Conservation (phyloP, 2,113 vertebrate genomes). For the Pteruthius melanotis region DNA sequence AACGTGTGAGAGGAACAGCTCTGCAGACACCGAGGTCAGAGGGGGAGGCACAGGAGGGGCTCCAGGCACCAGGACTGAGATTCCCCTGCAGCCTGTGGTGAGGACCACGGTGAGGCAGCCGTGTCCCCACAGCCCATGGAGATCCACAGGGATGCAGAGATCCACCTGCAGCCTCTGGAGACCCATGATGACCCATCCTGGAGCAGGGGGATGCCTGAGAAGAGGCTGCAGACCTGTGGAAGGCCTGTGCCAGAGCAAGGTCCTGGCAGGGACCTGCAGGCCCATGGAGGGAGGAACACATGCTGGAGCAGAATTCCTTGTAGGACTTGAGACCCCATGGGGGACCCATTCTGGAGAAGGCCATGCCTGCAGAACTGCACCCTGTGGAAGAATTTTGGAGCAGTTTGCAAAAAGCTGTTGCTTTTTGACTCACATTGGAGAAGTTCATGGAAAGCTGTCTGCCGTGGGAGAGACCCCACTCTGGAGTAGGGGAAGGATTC, state of each 20-base stretch:
- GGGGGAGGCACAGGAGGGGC: fast-evolving
- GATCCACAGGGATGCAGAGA: neutral
- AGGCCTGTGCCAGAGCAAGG: neutral
- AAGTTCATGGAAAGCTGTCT: too few species aligned
- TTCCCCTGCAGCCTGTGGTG: neutral
- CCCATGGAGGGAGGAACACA: neutral
- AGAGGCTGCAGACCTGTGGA: too few species aligned
- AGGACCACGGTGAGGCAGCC: neutral
- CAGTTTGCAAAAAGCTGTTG: too few species aligned
- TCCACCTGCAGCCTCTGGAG: neutral
- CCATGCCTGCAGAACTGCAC: neutral
- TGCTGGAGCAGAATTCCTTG: neutral
- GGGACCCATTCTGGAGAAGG: neutral
- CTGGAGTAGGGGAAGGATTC: too few species aligned
- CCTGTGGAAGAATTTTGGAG: too few species aligned
- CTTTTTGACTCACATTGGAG: too few species aligned
- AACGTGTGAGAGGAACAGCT: neutral
- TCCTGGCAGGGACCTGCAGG: neutral
- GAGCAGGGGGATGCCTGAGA: neutral
- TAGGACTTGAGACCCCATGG: neutral
- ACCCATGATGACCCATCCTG: neutral
- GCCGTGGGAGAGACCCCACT: too few species aligned
- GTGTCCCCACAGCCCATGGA: neutral
- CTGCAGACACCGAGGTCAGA: neutral
- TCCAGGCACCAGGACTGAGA: fast-evolving